Evolutionary conservation across 2,113 vertebrate species (phyloP), one percentile per base, ranked within the genome.

Genomic region (Psettodes erumei): DNA sequence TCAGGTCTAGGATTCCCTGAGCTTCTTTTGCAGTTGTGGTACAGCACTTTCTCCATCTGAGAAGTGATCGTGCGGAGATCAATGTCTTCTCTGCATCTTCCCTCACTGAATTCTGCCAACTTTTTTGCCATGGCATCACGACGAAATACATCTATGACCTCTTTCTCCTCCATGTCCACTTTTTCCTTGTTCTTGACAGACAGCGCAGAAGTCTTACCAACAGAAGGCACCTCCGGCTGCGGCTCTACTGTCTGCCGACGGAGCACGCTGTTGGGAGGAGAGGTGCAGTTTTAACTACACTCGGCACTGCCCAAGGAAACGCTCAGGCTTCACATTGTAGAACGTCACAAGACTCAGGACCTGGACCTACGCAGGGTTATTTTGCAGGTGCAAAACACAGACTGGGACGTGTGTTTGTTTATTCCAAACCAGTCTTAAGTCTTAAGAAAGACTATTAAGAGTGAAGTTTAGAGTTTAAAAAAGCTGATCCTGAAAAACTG

Each of bases 201-300:
- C 69, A 77, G 75, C 70, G 54, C 71, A 56, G 87, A 58, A 59
- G 68, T 81, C 82, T 89, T 83, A 60, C 68, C 84, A 83, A 85
- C 83, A 90, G 87, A 86, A 86, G 87, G 75, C 69, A 74, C 75
- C 81, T 77, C 60, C 66, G 81, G 79, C 81, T 87, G 84, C 54
- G 56, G 82, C 85, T 75, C 89, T 83, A 88, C 84, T 70, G 84
- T 69, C 88, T 92, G 88, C 71, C 85, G 80, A 79, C 75, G 88
- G 80, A 88, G 84, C 82, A 88, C 87, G 86, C 92, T 93, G 92
- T 93, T 91, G 92, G 85, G 77, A 92, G 91, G 90, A 93, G 91
- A 92, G 81, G 90, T 91, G 92, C 91, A 88, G 90, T 90, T 93
- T 84, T 91, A 91, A 91, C 92, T 91, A 91, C 90, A 92, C 89